Evolutionary conservation across 2,888 invertebrate species (phyloP).

Genomic region (Macrophya annulata): DNA sequence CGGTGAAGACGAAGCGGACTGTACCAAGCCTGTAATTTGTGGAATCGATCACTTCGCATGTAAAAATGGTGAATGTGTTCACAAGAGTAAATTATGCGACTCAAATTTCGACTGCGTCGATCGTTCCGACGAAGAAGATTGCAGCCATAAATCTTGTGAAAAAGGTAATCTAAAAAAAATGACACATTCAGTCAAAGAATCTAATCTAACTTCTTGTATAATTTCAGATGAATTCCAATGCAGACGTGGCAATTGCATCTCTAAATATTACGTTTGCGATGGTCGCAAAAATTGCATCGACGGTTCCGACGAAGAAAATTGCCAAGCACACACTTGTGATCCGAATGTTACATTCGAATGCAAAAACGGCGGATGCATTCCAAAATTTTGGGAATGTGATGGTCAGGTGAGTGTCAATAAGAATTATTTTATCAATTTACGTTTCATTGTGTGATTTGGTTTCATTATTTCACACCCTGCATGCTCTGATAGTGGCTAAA

Average conservation of each 20-base stretch:
- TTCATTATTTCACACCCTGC: conserved; percentile 60
- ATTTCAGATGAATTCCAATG: conserved; percentile 83
- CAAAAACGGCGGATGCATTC: conserved; percentile 76
- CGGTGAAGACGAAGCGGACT: conserved; percentile 83
- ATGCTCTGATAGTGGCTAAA: conserved; percentile 73
- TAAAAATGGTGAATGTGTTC: conserved; percentile 81
- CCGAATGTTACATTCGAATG: conserved; percentile 73
- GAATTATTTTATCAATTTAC: not conserved
- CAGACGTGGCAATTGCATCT: conserved; percentile 86
- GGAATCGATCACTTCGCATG: conserved; percentile 81
- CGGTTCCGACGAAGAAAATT: conserved; percentile 86
- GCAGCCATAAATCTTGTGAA: conserved; percentile 71
- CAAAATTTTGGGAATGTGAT: conserved; percentile 79
- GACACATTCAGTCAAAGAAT: not conserved
- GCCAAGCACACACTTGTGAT: conserved; percentile 70
- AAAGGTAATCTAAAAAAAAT: conserved; percentile 55
- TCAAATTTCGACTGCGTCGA: conserved; percentile 82
- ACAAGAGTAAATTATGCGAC: conserved; percentile 80
- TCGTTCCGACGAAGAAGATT: conserved; percentile 82
- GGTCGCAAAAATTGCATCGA: conserved; percentile 89
- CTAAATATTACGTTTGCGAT: conserved; percentile 87
- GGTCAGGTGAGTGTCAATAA: conserved; percentile 65
- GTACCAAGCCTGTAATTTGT: conserved; percentile 77
- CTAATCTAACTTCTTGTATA: conserved; percentile 52
- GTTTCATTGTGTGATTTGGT: not conserved